Evolutionary conservation across 2,888 invertebrate genomes (phyloP).

Genomic region (Mythimna vitellina): DNA sequence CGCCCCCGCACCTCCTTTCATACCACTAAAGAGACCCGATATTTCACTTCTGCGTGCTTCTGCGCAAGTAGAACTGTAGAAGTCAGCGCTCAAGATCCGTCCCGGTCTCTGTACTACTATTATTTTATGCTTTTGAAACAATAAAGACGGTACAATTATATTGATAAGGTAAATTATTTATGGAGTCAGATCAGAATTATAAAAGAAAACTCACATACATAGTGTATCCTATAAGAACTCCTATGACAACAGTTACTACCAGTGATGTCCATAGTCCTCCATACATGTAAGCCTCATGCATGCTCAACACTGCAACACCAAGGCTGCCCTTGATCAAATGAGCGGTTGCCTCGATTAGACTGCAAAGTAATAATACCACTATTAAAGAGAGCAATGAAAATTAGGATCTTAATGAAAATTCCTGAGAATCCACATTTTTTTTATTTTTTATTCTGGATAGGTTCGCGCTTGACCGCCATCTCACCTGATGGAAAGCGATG

Average conservation of each 20-base stretch:
- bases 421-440: not conserved
- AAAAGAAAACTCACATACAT: conserved; percentile 75
- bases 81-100: too few relatives aligned
- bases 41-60: too few relatives aligned
- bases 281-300: conserved; percentile 82
- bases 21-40: too few relatives aligned
- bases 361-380: conserved; percentile 55
- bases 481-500: too few relatives aligned
- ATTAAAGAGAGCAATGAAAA: not conserved
- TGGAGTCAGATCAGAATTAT: not conserved
- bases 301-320: conserved; percentile 79
- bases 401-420: not conserved
- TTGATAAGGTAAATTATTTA: not conserved
- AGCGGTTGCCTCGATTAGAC: conserved; percentile 75
- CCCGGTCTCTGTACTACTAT: too few relatives aligned
- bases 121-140: too few relatives aligned
- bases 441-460: too few relatives aligned
- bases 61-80: too few relatives aligned
- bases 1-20: too few relatives aligned
- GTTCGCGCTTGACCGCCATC: too few relatives aligned
- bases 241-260: conserved; percentile 67
- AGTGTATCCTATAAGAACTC: conserved; percentile 70
- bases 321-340: conserved; percentile 81
- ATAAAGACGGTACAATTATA: not conserved
- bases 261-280: conserved; percentile 82